Percentiles rank a stretch among this genome's conserved stretches.
Evolutionary conservation across 1,140 invertebrate genomes (phyloP).

Genomic region (Glossosoma conforme): DNA sequence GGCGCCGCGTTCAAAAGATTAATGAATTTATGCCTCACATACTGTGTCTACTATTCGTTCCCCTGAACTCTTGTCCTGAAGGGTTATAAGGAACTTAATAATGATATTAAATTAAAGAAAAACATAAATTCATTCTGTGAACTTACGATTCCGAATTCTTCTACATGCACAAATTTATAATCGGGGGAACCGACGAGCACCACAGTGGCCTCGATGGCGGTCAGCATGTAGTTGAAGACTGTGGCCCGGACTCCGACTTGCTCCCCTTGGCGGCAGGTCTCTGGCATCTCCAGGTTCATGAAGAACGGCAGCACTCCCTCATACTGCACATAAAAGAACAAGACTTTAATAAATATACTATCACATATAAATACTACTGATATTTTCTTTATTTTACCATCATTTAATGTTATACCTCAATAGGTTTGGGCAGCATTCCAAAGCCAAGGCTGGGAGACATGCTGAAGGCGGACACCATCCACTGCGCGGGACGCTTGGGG

Average conservation of each 20-base stretch:
- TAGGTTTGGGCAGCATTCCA: conserved; percentile 73
- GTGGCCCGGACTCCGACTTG: conserved; percentile 89
- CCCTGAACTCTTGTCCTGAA: too few species aligned
- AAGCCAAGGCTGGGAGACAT: conserved; percentile 82
- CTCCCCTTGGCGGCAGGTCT: conserved; percentile 78
- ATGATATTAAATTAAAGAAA: too few species aligned
- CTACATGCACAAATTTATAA: conserved; percentile 94
- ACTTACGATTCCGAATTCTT: conserved; percentile 79
- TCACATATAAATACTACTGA: not conserved
- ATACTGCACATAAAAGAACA: conserved; percentile 51
- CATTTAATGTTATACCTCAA: conserved; percentile 55
- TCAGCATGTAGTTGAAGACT: conserved; percentile 89
- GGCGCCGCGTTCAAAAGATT: too few species aligned
- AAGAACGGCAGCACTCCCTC: conserved; percentile 86
- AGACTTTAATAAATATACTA: not conserved
- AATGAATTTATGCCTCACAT: too few species aligned
- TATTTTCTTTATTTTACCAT: conserved; percentile 1
- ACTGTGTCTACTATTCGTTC: too few species aligned
- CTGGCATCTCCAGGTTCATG: conserved; percentile 92
- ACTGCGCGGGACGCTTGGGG: conserved; percentile 79
- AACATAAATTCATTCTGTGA: too few species aligned
- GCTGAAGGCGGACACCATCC: conserved; percentile 90
- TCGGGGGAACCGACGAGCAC: conserved; percentile 78
- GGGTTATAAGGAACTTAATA: too few species aligned
- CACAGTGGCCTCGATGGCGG: conserved; percentile 79